Evolutionary conservation across 2,113 vertebrate species (phyloP).

Genomic region (Menura novaehollandiae): DNA sequence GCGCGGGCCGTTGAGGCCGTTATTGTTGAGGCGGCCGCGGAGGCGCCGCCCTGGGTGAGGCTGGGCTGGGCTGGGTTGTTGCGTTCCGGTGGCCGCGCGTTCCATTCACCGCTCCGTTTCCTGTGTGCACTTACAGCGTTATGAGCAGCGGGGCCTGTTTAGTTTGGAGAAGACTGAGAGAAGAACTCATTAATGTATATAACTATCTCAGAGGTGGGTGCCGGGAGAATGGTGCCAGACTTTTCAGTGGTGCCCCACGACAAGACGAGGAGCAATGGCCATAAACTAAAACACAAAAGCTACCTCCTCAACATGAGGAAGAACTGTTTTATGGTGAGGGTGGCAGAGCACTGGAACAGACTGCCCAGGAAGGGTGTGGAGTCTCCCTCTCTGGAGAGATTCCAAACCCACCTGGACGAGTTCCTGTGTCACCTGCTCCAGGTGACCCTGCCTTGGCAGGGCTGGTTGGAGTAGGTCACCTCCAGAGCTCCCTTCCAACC

Average conservation of each 20-base stretch:
- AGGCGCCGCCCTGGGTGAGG: fast-evolving
- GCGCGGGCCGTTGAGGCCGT: too few species aligned
- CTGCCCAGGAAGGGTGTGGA: not conserved
- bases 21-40: not conserved
- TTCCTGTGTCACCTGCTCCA: not conserved
- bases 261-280: not conserved
- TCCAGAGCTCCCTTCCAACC: not conserved
- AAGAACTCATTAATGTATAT: not conserved
- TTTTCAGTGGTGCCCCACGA: not conserved
- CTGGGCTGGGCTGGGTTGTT: fast-evolving
- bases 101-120: fast-evolving
- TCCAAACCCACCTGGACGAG: not conserved
- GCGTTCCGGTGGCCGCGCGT: fast-evolving
- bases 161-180: not conserved
- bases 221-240: too few species aligned
- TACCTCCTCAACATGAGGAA: not conserved
- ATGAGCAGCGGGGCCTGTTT: not conserved
- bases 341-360: not conserved
- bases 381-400: not conserved
- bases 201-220: not conserved
- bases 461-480: too few species aligned
- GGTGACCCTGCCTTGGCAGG: not conserved
- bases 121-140: fast-evolving
- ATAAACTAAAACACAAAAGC: not conserved
- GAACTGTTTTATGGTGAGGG: too few species aligned